These are phyloP conservation scores for Drosophila paulistorum DNA, from an alignment of 1,140 invertebrate species.

Conservation along the genomic window DNA sequence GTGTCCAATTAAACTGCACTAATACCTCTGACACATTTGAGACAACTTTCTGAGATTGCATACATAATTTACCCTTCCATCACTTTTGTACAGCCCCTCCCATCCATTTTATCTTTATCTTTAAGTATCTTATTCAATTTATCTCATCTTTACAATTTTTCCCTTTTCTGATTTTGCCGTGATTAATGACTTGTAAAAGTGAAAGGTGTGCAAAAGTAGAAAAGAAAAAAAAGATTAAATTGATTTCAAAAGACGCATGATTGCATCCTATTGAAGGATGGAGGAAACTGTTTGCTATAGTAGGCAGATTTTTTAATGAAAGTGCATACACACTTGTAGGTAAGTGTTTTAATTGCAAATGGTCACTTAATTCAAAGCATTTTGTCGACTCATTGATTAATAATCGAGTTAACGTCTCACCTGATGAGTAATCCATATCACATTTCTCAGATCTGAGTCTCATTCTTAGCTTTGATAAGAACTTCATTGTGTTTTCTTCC, in stretches of 20 bases:
- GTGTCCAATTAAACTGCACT: constrained; percentile 62
- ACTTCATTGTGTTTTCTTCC: too few species aligned
- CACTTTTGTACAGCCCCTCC: constrained; percentile 7
- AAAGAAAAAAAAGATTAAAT: constrained; percentile 17
- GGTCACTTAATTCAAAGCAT: not conserved
- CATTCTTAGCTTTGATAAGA: too few species aligned
- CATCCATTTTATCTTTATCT: constrained; percentile 28
- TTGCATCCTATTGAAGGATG: constrained; percentile 56
- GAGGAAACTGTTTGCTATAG: constrained; percentile 22
- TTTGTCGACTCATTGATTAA: not conserved
- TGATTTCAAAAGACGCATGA: constrained; percentile 40
- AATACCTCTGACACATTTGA: constrained; percentile 59
- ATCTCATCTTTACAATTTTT: constrained; percentile 13
- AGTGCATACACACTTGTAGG: not conserved
- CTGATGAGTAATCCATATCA: too few species aligned
- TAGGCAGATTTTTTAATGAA: constrained; percentile 2
- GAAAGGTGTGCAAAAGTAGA: constrained; percentile 62
- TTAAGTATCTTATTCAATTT: constrained; percentile 37
- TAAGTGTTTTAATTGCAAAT: not conserved
- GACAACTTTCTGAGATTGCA: constrained; percentile 28
- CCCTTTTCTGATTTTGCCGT: constrained; percentile 28
- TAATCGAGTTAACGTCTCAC: too few species aligned
- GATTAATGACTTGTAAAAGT: constrained; percentile 74
- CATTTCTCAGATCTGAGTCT: too few species aligned
- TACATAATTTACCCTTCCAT: not conserved